These are phyloP conservation scores for Ahaetulla prasina DNA, from an alignment of 2,113 vertebrate species.

Conservation along the genomic window DNA sequence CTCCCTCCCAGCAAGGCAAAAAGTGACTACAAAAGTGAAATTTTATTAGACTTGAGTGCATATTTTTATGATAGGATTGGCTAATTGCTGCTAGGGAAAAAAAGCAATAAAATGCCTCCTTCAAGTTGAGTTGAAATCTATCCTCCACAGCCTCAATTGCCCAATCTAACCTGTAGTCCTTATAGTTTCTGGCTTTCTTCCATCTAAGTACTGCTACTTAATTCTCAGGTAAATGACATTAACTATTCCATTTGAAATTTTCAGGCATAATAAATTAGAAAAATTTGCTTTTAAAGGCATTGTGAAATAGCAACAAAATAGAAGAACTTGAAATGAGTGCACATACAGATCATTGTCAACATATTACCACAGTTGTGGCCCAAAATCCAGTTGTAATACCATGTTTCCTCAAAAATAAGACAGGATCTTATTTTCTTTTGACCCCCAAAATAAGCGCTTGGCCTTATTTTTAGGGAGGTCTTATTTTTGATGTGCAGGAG, in stretches of 20 bases:
- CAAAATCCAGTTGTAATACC: no score
- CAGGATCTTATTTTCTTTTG: no score
- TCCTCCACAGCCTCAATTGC: background rate
- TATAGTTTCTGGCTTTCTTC: background rate
- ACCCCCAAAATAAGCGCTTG: no score
- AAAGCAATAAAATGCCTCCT: background rate
- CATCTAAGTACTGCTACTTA: background rate
- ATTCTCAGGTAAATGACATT: background rate
- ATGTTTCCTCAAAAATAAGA: no score
- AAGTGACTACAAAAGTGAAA: background rate
- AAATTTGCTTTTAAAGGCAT: background rate
- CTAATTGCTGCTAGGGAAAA: background rate
- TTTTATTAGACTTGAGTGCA: background rate
- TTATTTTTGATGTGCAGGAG: no score
- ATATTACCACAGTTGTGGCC: no score
- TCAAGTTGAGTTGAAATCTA: background rate
- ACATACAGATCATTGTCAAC: background rate
- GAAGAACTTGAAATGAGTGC: background rate
- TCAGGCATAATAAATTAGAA: background rate
- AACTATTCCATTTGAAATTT: background rate
- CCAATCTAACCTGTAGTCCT: background rate
- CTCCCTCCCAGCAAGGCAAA: background rate
- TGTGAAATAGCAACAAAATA: background rate
- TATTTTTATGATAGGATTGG: background rate
- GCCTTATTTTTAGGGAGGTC: no score